Base-by-base conservation (phyloP, 1,140 invertebrate genomes). In the Hyles vespertilio region DNA sequence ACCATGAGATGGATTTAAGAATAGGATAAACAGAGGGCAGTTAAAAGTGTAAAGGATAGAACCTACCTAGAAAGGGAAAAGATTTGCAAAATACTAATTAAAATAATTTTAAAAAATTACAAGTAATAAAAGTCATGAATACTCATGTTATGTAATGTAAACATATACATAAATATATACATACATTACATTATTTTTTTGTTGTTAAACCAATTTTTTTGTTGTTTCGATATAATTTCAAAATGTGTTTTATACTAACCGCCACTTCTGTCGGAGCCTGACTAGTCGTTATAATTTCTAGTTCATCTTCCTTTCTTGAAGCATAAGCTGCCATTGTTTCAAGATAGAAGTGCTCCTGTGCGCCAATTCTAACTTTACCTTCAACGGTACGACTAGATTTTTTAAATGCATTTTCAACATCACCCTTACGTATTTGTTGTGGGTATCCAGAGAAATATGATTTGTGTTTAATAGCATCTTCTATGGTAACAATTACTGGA, bases 321-420 rank as follows among this genome's bases (percentile, higher is more conserved):
- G 93, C 97, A 47, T 97, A 87, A 36, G 92, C 79, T 22, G 91
- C 92, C 33, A 98, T 92, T 0, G 97, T 98, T 89, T 89, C 86
- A 61, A 99, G 86, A 87, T 99, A 99, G 89, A 99, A 99, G 84
- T 99, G 98, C 84, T 99, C 97, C 84, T 99, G 98, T 0, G 96
- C 97, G 47, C 96, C 96, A 70, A 95, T 94, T 65, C 93, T 91
- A 47, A 96, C 90, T 77, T 94, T 92, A 7, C 96, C 95, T 85
- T 95, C 92, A 33, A 94, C 64, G 10, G 93, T 79, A 76, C 93
- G 88, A 34, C 93, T 92, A 6, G 94, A 91, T 54, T 91, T 81
- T 34, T 84, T 66, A 59, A 98, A 94, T 0, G 90, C 94, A 67
- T 91, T 77, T 1, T 92, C 89, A 2, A 93, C 74, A 84, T 97